Base-by-base conservation (phyloP, 2,888 invertebrate species). In the Cryptophagus acutangulus region DNA sequence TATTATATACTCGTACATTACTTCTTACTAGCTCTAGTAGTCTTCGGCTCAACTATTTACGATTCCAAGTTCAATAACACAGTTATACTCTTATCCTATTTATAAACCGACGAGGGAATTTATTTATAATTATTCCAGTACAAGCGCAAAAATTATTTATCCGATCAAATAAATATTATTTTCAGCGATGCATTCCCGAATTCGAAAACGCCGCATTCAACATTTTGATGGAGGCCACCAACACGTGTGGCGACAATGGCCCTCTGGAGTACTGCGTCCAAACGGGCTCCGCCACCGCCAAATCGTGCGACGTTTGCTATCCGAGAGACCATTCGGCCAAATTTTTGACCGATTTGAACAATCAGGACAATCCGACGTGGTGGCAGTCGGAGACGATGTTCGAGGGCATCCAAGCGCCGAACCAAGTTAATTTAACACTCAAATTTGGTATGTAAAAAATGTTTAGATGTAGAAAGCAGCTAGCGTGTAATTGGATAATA, bases 311-410 rank as follows among this genome's bases (percentile, higher is more conserved):
- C 58, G 72, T 77, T 42, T 96, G 95, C 68, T 81, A 74, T 59
- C 75, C 74, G 4, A 74, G 75, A 16, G 76, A 82, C 46, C 88
- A 89, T 63, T 77, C 82, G 31, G 74, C 87, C 10, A 70, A 76
- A 36, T 90, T 79, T 67, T 76, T 97, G 55, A 97, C 96, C 2
- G 97, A 99, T 69, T 77, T 88, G 60, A 90, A 95, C 65, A 89
- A 88, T 65, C 83, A 84, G 47, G 87, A 89, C 52, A 88, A 89
- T 63, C 84, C 86, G 52, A 92, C 94, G 1, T 95, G 92, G 91
- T 95, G 95, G 95, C 94, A 95, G 67, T 94, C 94, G 1, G 94
- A 96, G 66, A 97, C 99, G 2, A 95, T 99, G 93, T 80, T 79
- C 60, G 93, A 97, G 61, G 87, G 85, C 16, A 84, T 94, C 40